These are phyloP conservation scores for Pheosia tremula DNA, from an alignment of 2,888 invertebrate species.

Conservation along the genomic window DNA sequence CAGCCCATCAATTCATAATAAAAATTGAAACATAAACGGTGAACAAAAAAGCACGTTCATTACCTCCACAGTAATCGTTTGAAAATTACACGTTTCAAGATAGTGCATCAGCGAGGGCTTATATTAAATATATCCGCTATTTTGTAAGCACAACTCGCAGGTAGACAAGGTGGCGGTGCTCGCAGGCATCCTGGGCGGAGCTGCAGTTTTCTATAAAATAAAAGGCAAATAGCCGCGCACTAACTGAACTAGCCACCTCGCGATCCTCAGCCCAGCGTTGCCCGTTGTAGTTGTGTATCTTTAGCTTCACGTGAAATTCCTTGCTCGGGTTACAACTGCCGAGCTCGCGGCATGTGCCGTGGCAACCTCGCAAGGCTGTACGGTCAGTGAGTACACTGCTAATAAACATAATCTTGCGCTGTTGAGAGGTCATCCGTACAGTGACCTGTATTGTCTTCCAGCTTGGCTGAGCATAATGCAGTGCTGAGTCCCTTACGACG, in stretches of 20 bases:
- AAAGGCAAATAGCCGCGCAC: constrained; percentile 36
- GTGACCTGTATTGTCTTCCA: constrained; percentile 67
- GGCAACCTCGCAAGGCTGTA: too few species aligned
- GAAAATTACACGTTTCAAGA: constrained; percentile 15
- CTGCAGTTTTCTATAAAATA: constrained; percentile 68
- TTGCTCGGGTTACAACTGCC: too few species aligned
- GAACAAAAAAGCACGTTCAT: background rate
- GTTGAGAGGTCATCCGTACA: constrained; percentile 66
- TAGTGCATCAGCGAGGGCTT: constrained; percentile 43
- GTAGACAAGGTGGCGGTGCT: constrained; percentile 12
- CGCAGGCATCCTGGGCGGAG: constrained; percentile 50
- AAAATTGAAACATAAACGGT: background rate
- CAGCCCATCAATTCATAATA: constrained; percentile 7
- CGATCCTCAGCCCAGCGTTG: too few species aligned
- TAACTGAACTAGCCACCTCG: too few species aligned
- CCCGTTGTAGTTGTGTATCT: too few species aligned
- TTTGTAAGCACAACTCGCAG: constrained; percentile 57
- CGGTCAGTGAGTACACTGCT: constrained; percentile 15
- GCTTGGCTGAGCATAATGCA: constrained; percentile 40
- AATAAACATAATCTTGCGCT: constrained; percentile 62
- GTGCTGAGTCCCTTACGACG: constrained; percentile 42
- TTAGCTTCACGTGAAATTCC: too few species aligned
- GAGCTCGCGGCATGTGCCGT: too few species aligned
- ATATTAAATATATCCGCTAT: constrained; percentile 65
- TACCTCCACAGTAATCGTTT: background rate